Base-by-base conservation (phyloP, 2,797 vertebrate species). In the Pristis pectinata region DNA sequence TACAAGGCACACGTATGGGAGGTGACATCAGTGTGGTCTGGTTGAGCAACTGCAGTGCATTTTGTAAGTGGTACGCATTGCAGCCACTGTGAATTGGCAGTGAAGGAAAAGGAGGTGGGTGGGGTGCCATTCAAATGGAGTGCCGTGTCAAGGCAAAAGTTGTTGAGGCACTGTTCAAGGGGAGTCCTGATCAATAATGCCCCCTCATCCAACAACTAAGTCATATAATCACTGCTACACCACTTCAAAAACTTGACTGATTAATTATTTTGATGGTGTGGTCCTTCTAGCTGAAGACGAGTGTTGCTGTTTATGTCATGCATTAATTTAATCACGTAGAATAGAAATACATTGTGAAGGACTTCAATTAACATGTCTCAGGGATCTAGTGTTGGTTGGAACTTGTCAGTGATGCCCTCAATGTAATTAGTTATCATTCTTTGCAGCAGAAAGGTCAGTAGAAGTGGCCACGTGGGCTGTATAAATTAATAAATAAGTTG, bases 331-430 rank as follows among this genome's bases (percentile, higher is more conserved):
- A 34, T 94, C 92, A 76, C 49, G 37, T 11, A 4, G n/a, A 41
- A 64, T 41, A 67, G 61, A 41, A 27, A 56, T 53, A 76, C 92
- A 19, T 70, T 76, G 44, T 74, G 70, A 70, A 76, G 72, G 27
- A 76, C 70, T 94, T 94, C 92, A 94, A 74, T 74, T n/a, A 94
- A 94, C 72, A 74, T 72, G 70, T 53, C 70, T 76, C 44, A 76
- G 49, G 76, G 70, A 76, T 15, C 67, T 17, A 49, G 67, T 41
- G 67, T 94, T 17, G 67, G 49, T 53, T 74, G 41, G 27, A 76
- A 44, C 70, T n/a, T 94, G 92, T 56, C 92, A 74, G 92, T 0
- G n/a, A 94, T 74, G 41, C 44, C 92, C 92, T 53, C 44, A 27
- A 76, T 70, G 70, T 70, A 74, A 76, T 94, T 49, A 76, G 41